phyloP scores from a whole-genome alignment of 2,797 vertebrate species.

The Sebastes hubbsi region DNA sequence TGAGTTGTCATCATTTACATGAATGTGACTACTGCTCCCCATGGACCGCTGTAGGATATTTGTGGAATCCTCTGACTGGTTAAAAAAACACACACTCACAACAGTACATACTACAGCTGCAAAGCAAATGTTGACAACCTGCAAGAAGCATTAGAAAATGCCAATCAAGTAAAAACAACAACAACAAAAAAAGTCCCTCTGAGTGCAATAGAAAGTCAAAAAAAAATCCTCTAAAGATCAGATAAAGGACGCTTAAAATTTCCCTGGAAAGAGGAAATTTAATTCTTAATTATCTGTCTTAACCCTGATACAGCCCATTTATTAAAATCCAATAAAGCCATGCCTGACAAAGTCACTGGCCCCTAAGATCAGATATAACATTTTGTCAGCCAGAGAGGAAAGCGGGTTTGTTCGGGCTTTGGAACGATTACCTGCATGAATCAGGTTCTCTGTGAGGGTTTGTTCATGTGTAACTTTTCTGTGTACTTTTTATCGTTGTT shows the following conservation, averaged over 20 bases:
- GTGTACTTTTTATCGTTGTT: background rate
- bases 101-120: background rate
- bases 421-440: constrained; percentile 9
- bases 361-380: constrained; percentile 13
- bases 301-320: background rate
- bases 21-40: background rate
- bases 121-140: background rate
- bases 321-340: constrained; percentile 7
- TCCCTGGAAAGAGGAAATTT: background rate
- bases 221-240: background rate
- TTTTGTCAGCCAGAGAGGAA: constrained; percentile 1
- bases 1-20: background rate
- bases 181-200: background rate
- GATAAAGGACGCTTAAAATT: background rate
- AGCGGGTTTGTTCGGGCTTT: constrained; percentile 5
- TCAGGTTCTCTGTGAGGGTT: background rate
- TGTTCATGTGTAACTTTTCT: background rate
- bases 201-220: background rate
- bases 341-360: background rate
- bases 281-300: background rate
- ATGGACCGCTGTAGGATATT: background rate
- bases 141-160: background rate
- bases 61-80: background rate
- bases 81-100: background rate
- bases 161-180: background rate